Evolutionary conservation across 2,113 vertebrate genomes (phyloP), one percentile per base, ranked within the genome.

Genomic region (Platichthys flesus): DNA sequence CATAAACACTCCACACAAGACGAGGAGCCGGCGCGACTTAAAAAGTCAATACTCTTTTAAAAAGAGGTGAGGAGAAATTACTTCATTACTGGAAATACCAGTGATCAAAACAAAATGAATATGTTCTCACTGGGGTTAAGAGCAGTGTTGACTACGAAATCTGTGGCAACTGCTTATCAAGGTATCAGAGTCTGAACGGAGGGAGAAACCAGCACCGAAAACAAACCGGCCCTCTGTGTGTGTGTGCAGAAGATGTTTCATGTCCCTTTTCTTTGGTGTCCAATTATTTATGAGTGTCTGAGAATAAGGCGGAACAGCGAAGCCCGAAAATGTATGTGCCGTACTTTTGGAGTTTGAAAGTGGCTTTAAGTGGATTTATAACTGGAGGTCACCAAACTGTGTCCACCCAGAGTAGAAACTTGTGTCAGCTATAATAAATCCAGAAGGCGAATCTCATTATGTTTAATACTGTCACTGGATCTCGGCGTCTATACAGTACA

Each of bases 41-140:
- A 31, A 20, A 86, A 90, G 89, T 93, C 89, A 87, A 92, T 91
- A 83, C 85, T 74, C 83, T 88, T 81, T 86, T 68, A 67, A 87
- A 68, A 68, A 67, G 74, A 55, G 67, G 85, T 74, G 73, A 69
- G 80, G 76, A 86, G 74, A 89, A 90, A 90, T 88, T 42, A 87
- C 70, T 84, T 85, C 62, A 89, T 89, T 91, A 83, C 75, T 49
- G 49, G 40, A 67, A 81, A 86, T 86, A 67, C 70, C 76, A 67
- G 84, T 83, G 90, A 91, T 92, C 87, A 85, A 88, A 90, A 81
- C 55, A 73, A 84, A 90, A 90, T 91, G 74, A 91, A 88, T 88
- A 74, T 71, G 59, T 87, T 83, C 37, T 72, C 64, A 76, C 65
- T 51, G 55, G 76, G 78, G 73, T 88, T 80, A 81, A 74, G 65